A percentile compares a stretch with the other conserved stretches of the same genome.
phyloP scores from a whole-genome alignment of 92 coral and sea anemone species.

The Pocillopora grandis region DNA sequence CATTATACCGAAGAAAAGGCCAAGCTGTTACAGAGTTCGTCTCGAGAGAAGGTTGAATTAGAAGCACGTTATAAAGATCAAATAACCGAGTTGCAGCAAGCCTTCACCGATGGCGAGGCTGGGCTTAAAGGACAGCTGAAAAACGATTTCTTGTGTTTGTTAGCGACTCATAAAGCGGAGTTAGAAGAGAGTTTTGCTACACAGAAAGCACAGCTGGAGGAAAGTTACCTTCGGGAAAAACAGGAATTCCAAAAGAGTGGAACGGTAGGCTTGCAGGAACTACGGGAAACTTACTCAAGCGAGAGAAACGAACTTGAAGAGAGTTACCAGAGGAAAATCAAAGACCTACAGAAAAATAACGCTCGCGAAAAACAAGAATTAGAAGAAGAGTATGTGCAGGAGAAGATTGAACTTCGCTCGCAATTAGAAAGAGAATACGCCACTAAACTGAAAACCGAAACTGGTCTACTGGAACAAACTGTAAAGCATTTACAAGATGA shows the following conservation, averaged over 20 bases:
- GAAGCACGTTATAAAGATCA: conserved; percentile 79
- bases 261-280: conserved; percentile 68
- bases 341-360: conserved; percentile 80
- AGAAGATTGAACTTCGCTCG: conserved; percentile 70
- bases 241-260: conserved; percentile 79
- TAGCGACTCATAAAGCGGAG: conserved; percentile 82
- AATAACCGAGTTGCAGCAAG: conserved; percentile 85
- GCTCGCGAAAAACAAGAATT: conserved; percentile 73
- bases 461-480: conserved; percentile 67
- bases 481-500: conserved; percentile 71
- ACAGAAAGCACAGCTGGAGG: conserved; percentile 75
- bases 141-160: conserved; percentile 81
- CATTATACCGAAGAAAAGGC: conserved; percentile 87
- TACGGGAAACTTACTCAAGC: conserved; percentile 74
- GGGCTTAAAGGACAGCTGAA: conserved; percentile 97
- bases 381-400: conserved; percentile 72
- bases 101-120: conserved; percentile 89
- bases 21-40: conserved; percentile 69
- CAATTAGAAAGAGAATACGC: conserved; percentile 80
- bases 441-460: conserved; percentile 70
- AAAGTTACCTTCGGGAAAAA: conserved; percentile 79
- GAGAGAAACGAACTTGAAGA: conserved; percentile 85
- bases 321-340: conserved; percentile 82
- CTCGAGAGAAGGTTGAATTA: conserved; percentile 84
- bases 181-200: conserved; percentile 78